Percentiles rank a stretch among this genome's conserved stretches.
Evolutionary conservation across 1,140 invertebrate species (phyloP).

Genomic region (Cotesia vestalis): DNA sequence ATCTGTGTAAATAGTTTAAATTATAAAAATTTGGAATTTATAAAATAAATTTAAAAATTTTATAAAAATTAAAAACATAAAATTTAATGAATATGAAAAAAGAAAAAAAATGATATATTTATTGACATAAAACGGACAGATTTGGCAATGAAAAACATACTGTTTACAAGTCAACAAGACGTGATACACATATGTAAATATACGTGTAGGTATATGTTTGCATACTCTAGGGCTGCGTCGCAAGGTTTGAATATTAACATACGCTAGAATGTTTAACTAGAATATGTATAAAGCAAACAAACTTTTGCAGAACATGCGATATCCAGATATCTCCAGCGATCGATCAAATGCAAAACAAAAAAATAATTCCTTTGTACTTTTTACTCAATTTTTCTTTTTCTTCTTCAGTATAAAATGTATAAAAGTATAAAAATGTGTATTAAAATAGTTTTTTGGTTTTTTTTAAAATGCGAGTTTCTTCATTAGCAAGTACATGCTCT

Average conservation of each 20-base stretch:
- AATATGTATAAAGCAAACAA: neutral
- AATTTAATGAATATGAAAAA: too few relatives aligned
- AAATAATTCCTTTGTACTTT: slow-evolving; percentile 3
- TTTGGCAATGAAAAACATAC: neutral
- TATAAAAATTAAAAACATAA: neutral
- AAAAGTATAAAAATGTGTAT: slow-evolving; percentile 4
- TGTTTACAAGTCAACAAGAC: neutral
- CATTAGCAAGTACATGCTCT: slow-evolving; percentile 96
- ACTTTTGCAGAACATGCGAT: slow-evolving; percentile 1
- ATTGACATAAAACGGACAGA: neutral
- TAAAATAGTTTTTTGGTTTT: too few relatives aligned
- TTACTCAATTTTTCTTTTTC: neutral
- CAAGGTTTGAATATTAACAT: too few relatives aligned
- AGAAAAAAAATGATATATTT: neutral
- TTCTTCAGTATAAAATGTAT: neutral
- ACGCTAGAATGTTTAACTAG: too few relatives aligned
- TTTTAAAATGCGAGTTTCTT: slow-evolving; percentile 94
- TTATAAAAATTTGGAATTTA: too few relatives aligned
- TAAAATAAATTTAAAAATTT: too few relatives aligned
- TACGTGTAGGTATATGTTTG: neutral
- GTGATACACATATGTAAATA: neutral
- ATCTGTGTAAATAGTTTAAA: too few relatives aligned
- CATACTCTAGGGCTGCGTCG: neutral
- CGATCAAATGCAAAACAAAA: neutral
- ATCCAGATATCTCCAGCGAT: neutral